Base-by-base conservation (phyloP, 2,888 invertebrate species). In the Erebia ligea region DNA sequence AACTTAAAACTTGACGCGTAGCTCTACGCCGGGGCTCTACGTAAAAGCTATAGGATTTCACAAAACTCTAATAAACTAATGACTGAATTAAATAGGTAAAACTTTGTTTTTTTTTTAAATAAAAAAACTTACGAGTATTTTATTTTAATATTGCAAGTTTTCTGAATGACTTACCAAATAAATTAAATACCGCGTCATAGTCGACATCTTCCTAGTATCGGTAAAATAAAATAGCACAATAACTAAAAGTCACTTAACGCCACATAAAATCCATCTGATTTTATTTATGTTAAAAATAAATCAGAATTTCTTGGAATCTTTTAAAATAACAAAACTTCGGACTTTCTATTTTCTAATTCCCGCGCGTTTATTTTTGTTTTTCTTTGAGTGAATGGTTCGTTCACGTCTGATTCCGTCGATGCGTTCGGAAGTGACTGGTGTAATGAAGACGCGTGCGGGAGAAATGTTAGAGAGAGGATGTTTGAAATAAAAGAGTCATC, bases 81-180 rank as follows among this genome's bases (percentile, higher is more conserved):
- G 34, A 34, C 34, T 34, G 34, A 34, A 11, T 15, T 25, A 13
- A 15, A 25, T 13, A 6, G 6, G 13, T 6, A 50, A 15, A 6
- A 50, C n/a, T n/a, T 50, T 50, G 0, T 15, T 50, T 50, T 13
- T 50, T 50, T 21, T 42, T 42, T 11, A 42, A 45, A 3, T 45
- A 8, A 63, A 3, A 13, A 15, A 50, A 34, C 6, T 0, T 11
- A 45, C 13, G 45, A 45, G 45, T 3, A 45, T 13, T 4, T 8
- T n/a, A 52, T 52, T 40, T 4, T 56, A 56, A 13, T 56, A 19
- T 25, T 11, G 11, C 8, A 57, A 5, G 17, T 58, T 40, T 8
- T 63, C 8, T 34, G 34, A 45, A 65, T 11, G 5, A 65, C 77
- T 77, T 71, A 77, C 77, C 77, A 76, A 72, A 72, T 76, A 73